Percentiles rank a stretch among this genome's conserved stretches.
phyloP scores from a whole-genome alignment of 64 coral and sea anemone species.

The Montipora sp. region DNA sequence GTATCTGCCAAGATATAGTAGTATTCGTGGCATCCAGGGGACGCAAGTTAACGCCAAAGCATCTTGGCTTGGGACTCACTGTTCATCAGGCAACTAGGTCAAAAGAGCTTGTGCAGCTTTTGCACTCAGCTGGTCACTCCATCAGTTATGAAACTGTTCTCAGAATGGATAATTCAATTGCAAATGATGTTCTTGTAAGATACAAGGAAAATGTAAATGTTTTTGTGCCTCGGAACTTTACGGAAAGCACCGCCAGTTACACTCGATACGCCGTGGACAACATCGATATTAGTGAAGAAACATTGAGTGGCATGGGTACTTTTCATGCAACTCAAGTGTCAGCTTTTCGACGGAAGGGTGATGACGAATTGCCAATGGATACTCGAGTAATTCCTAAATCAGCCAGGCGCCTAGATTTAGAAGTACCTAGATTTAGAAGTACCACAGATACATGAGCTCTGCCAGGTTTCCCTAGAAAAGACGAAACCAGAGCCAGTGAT shows the following conservation, averaged over 20 bases:
- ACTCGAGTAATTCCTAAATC: no score
- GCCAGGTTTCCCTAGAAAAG: neutral
- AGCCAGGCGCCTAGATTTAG: no score
- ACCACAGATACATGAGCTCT: constrained; percentile 26
- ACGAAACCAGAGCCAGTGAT: constrained; percentile 31
- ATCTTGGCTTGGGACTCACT: no score
- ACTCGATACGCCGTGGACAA: no score
- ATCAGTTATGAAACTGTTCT: neutral
- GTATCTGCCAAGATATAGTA: constrained; percentile 79
- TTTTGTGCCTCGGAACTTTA: neutral
- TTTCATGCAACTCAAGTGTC: no score
- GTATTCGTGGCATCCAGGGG: constrained; percentile 17
- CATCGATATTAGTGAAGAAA: no score
- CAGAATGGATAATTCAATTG: constrained; percentile 39
- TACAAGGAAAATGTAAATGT: constrained; percentile 34
- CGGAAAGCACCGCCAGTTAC: no score
- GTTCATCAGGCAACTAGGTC: neutral
- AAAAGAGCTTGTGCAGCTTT: neutral
- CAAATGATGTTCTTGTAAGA: constrained; percentile 29
- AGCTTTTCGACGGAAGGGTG: no score
- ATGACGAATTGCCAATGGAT: no score
- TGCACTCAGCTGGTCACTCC: no score
- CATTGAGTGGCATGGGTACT: no score
- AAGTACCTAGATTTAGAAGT: constrained; percentile 10
- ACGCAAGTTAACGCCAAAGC: no score